phyloP scores from a whole-genome alignment of 2,888 invertebrate genomes.

The Thymelicus lineola region DNA sequence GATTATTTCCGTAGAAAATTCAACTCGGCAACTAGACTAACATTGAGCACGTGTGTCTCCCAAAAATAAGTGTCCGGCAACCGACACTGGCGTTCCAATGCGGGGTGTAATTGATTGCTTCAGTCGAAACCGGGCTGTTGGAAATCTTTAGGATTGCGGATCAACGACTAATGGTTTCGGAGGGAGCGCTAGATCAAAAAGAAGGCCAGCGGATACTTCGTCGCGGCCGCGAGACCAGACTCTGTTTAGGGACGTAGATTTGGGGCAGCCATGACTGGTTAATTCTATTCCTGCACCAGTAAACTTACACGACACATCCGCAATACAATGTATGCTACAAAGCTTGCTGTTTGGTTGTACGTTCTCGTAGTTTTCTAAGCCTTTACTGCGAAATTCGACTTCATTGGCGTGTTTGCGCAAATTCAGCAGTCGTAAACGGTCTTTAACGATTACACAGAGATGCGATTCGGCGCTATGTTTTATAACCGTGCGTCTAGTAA shows the following conservation, averaged over 20 bases:
- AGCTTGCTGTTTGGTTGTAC: constrained; percentile 50
- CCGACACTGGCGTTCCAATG: constrained; percentile 49
- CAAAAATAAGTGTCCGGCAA: constrained; percentile 63
- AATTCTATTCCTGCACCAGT: constrained; percentile 68
- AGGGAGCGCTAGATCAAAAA: constrained; percentile 66
- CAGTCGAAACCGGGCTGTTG: constrained; percentile 47
- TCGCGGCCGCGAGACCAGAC: constrained; percentile 59
- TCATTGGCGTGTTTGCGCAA: constrained; percentile 54
- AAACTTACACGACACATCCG: constrained; percentile 70
- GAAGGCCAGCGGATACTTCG: constrained; percentile 61
- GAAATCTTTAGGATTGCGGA: constrained; percentile 52
- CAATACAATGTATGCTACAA: constrained; percentile 68
- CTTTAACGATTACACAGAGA: constrained; percentile 53
- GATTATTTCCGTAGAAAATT: neutral
- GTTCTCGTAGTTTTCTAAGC: constrained; percentile 53
- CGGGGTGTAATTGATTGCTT: constrained; percentile 57
- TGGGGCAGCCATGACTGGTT: constrained; percentile 66
- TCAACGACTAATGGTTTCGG: constrained; percentile 45
- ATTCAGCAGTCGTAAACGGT: constrained; percentile 61
- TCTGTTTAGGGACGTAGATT: constrained; percentile 63
- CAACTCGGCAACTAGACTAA: constrained; percentile 8
- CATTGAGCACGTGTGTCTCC: constrained; percentile 62
- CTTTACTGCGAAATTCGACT: constrained; percentile 52
- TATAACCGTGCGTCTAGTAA: constrained; percentile 35
- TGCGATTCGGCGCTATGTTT: constrained; percentile 37